Evolutionary conservation across 2,113 vertebrate genomes (phyloP).

Genomic region (Ondatra zibethicus): DNA sequence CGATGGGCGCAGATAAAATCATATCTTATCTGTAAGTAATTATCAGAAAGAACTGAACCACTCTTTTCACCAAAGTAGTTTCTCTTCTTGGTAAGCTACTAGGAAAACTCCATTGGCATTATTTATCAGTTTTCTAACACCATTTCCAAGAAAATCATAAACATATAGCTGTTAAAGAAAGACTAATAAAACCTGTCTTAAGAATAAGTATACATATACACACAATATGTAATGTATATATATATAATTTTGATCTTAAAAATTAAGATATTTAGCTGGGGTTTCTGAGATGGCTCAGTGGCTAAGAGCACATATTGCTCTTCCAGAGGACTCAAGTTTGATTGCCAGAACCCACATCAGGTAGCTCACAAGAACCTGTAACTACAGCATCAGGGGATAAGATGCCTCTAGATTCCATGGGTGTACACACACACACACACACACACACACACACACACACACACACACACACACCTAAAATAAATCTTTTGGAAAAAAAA

Average conservation of each 20-base stretch:
- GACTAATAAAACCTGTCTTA: not conserved
- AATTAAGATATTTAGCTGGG: not conserved
- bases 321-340: not conserved
- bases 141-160: conserved; percentile 48
- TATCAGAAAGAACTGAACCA: not conserved
- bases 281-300: not conserved
- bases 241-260: not conserved
- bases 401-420: not conserved
- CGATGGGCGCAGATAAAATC: not conserved
- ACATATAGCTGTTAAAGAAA: not conserved
- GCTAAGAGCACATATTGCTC: not conserved
- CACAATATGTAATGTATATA: not conserved
- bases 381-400: not conserved
- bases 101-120: not conserved
- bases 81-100: conserved; percentile 33
- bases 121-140: conserved; percentile 4
- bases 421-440: not conserved
- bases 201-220: not conserved
- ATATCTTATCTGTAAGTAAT: not conserved
- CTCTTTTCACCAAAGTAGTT: conserved; percentile 33
- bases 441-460: not conserved
- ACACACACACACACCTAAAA: not conserved
- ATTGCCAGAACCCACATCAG: not conserved
- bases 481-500: not conserved
- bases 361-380: not conserved